phyloP scores from a whole-genome alignment of 2,888 invertebrate species.

The Aleiodes leptofemur region DNA sequence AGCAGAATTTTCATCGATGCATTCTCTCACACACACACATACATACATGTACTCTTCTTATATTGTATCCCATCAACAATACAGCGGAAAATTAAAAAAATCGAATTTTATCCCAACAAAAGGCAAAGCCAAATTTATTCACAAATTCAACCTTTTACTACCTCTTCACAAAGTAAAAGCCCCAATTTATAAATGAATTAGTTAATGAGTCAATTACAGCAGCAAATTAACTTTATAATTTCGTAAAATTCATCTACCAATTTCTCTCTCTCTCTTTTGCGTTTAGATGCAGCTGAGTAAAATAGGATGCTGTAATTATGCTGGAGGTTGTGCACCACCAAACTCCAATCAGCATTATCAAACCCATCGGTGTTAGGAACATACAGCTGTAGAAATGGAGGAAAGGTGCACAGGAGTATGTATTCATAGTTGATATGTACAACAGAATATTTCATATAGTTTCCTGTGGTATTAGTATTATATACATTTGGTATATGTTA shows the following conservation, averaged over 20 bases:
- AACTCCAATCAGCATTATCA: constrained; percentile 70
- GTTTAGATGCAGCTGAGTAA: constrained; percentile 50
- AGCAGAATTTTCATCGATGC: not conserved
- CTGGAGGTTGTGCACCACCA: constrained; percentile 57
- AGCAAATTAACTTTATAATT: constrained; percentile 23
- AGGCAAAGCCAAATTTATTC: no score
- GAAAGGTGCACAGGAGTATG: constrained; percentile 54
- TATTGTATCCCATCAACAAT: not conserved
- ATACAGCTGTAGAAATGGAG: constrained; percentile 58
- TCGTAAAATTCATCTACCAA: not conserved
- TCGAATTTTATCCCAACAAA: no score
- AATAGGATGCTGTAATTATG: constrained; percentile 62
- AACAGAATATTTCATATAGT: constrained; percentile 32
- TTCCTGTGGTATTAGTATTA: not conserved
- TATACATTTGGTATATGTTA: constrained; percentile 39
- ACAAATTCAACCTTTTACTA: not conserved
- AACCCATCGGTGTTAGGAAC: constrained; percentile 56
- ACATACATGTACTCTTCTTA: not conserved
- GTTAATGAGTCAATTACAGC: constrained; percentile 27
- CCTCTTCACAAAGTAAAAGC: not conserved
- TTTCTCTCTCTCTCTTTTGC: constrained; percentile 14
- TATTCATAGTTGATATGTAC: constrained; percentile 40
- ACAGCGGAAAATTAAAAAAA: no score
- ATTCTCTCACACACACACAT: no score
- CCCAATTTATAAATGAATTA: constrained; percentile 23